phyloP scores from a whole-genome alignment of 2,797 vertebrate species.

The Phalloptychus januarius region DNA sequence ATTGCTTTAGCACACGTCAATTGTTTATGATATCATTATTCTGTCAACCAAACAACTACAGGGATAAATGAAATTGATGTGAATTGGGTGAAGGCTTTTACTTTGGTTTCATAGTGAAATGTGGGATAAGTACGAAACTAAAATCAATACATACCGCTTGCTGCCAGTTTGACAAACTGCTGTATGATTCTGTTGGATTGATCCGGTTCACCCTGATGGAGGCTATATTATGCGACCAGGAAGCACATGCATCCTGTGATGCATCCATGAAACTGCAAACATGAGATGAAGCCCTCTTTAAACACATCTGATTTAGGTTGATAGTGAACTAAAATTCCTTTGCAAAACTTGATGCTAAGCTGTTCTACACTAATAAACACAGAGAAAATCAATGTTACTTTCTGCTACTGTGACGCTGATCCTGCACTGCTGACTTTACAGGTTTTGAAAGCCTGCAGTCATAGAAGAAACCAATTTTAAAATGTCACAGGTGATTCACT shows the following conservation, averaged over 20 bases:
- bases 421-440: slow-evolving; percentile 15
- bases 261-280: neutral
- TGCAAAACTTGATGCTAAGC: neutral
- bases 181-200: neutral
- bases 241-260: neutral
- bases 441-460: slow-evolving; percentile 22
- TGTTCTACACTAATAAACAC: neutral
- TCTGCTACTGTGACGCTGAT: slow-evolving; percentile 19
- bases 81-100: neutral
- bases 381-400: slow-evolving; percentile 12
- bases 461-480: slow-evolving; percentile 22
- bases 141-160: neutral
- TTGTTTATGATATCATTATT: neutral
- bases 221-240: neutral
- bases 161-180: neutral
- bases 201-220: neutral
- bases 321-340: neutral
- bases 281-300: neutral
- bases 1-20: neutral
- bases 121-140: neutral
- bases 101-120: slow-evolving; percentile 3
- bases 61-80: neutral
- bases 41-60: neutral
- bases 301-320: neutral
- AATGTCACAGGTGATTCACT: slow-evolving; percentile 29